Conservation (phyloP, 2,888 invertebrate genomes). For the Hylaea fasciaria region DNA sequence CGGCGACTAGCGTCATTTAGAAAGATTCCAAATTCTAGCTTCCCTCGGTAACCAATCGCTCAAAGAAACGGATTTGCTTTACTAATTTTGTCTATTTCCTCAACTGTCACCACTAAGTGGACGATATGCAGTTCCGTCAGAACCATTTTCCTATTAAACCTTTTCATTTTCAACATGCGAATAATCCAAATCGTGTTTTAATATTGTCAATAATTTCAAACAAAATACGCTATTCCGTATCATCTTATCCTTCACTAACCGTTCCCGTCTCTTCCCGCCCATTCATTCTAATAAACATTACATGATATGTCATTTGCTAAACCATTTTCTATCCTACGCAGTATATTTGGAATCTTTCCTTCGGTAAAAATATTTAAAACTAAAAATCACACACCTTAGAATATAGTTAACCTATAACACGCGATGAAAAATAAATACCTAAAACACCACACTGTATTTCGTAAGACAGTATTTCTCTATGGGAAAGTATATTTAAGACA, state of each 20-base stretch:
- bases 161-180: constrained; percentile 76
- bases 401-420: constrained; percentile 70
- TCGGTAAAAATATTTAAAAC: constrained; percentile 73
- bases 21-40: constrained; percentile 81
- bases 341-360: constrained; percentile 83
- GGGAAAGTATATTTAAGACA: constrained; percentile 26
- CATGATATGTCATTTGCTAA: constrained; percentile 83
- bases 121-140: constrained; percentile 76
- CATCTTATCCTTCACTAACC: constrained; percentile 72
- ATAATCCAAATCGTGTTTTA: constrained; percentile 67
- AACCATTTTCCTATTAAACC: constrained; percentile 81
- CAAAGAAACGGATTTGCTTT: constrained; percentile 34
- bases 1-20: constrained; percentile 80
- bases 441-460: constrained; percentile 28
- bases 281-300: constrained; percentile 67
- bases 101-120: constrained; percentile 77
- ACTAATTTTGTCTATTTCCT: constrained; percentile 63
- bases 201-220: constrained; percentile 79
- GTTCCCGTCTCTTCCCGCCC: constrained; percentile 34
- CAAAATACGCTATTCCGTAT: constrained; percentile 62
- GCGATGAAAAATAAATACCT: constrained; percentile 50
- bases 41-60: constrained; percentile 40
- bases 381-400: constrained; percentile 80
- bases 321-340: constrained; percentile 64
- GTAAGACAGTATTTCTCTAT: constrained; percentile 28